phyloP scores from a whole-genome alignment of 2,113 vertebrate genomes.

The Loxodonta africana region DNA sequence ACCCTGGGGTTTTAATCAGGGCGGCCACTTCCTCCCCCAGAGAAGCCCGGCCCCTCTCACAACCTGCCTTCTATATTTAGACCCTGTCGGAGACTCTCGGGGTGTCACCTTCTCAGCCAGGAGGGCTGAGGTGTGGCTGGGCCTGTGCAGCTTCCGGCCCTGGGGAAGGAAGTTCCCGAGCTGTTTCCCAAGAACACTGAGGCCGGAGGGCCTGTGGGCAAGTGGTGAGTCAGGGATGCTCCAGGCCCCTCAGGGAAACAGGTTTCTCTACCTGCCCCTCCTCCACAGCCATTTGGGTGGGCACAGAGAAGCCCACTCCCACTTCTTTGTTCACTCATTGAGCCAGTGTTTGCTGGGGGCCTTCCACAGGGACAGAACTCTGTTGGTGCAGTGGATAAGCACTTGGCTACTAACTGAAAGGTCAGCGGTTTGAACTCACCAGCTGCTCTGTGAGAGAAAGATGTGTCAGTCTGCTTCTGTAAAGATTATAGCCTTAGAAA shows the following conservation, averaged over 20 bases:
- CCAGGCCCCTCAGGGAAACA: accelerated
- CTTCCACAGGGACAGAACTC: not conserved
- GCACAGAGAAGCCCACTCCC: not conserved
- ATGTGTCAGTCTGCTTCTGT: not conserved
- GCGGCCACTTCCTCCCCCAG: conserved; percentile 46
- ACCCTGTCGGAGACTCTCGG: not conserved
- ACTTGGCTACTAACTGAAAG: not conserved
- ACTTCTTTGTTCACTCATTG: accelerated
- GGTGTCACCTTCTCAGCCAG: not conserved
- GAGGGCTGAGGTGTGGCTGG: not conserved
- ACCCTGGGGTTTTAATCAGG: conserved; percentile 28
- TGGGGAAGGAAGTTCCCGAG: not conserved
- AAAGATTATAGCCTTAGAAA: too few species aligned
- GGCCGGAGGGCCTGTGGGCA: not conserved
- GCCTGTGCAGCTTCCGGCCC: not conserved
- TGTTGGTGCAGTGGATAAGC: not conserved
- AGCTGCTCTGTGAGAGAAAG: not conserved
- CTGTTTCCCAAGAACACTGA: not conserved
- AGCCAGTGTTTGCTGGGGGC: accelerated
- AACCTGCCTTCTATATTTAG: conserved; percentile 65
- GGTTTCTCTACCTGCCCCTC: not conserved
- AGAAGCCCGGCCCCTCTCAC: not conserved
- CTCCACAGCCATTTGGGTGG: accelerated
- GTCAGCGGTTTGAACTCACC: not conserved
- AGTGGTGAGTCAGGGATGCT: accelerated